Percentiles rank a stretch among this genome's conserved stretches.
Conservation (phyloP, 1,140 invertebrate species). For the Lethrus apterus region DNA sequence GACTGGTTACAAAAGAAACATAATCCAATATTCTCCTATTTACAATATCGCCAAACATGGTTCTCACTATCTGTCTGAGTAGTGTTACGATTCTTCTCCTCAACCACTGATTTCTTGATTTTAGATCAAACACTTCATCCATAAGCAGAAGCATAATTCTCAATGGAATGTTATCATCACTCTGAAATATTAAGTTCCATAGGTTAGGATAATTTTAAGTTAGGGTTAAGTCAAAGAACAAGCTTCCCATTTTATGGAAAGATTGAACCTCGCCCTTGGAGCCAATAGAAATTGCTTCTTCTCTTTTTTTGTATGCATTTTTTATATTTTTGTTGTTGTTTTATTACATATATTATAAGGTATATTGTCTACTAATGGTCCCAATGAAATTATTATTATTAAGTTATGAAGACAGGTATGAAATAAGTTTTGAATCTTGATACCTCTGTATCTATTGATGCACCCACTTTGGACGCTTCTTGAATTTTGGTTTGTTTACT, state of each 20-base stretch:
- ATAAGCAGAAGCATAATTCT: constrained; percentile 78
- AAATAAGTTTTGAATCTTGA: no score
- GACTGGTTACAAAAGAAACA: constrained; percentile 82
- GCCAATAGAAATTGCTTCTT: no score
- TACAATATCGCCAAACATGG: constrained; percentile 78
- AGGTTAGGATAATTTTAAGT: no score
- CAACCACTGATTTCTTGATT: constrained; percentile 82
- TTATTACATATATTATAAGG: no score
- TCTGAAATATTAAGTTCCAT: no score
- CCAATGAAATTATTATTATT: no score
- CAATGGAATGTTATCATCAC: constrained; percentile 78
- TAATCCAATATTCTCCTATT: constrained; percentile 87
- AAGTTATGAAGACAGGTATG: no score
- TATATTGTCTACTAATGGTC: no score
- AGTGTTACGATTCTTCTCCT: constrained; percentile 72
- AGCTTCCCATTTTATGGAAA: no score
- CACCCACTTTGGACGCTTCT: constrained; percentile 49
- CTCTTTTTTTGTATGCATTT: no score
- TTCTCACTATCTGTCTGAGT: constrained; percentile 69
- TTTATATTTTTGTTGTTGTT: no score
- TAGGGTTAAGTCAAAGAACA: constrained; percentile 8
- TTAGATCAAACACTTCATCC: constrained; percentile 88
- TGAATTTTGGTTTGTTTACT: constrained; percentile 25
- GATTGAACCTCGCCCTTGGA: no score
- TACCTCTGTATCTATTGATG: constrained; percentile 55